Percentiles rank a stretch among this genome's conserved stretches.
Evolutionary conservation across 1,140 invertebrate genomes (phyloP).

Genomic region (Lethrus apterus): DNA sequence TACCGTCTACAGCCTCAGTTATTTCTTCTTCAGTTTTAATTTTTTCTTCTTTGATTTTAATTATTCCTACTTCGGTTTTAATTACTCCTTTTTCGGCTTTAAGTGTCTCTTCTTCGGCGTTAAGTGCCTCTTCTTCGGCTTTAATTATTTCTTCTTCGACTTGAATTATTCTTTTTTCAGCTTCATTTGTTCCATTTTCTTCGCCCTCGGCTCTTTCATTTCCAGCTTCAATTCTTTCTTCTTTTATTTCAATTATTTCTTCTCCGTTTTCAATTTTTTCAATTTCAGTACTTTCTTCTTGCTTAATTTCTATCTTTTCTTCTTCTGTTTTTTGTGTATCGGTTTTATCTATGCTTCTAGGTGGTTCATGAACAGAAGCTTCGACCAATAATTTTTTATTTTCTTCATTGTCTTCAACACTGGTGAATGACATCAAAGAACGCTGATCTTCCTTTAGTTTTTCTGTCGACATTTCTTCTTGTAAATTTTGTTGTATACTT

Average conservation of each 20-base stretch:
- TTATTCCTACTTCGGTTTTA: background rate
- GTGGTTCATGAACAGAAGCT: constrained; percentile 33
- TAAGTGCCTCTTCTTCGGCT: constrained; percentile 1
- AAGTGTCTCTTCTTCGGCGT: background rate
- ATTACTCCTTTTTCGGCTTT: background rate
- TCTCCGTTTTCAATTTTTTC: background rate
- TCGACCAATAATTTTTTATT: constrained; percentile 26
- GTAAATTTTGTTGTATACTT: constrained; percentile 13
- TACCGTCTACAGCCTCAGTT: no score
- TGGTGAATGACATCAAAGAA: constrained; percentile 15
- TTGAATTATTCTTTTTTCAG: no score
- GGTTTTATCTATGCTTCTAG: background rate
- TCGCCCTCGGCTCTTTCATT: background rate
- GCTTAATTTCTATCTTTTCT: background rate
- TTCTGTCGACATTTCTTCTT: background rate
- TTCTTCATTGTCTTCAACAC: constrained; percentile 17
- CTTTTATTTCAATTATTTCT: background rate
- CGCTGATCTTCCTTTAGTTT: constrained; percentile 5
- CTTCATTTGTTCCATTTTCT: constrained; percentile 15
- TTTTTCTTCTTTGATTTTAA: background rate
- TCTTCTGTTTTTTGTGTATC: background rate
- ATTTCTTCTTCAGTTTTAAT: no score
- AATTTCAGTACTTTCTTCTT: background rate
- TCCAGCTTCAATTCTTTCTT: background rate
- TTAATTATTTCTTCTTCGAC: constrained; percentile 3